phyloP scores from a whole-genome alignment of 1,140 invertebrate genomes.

The Sitophilus oryzae region DNA sequence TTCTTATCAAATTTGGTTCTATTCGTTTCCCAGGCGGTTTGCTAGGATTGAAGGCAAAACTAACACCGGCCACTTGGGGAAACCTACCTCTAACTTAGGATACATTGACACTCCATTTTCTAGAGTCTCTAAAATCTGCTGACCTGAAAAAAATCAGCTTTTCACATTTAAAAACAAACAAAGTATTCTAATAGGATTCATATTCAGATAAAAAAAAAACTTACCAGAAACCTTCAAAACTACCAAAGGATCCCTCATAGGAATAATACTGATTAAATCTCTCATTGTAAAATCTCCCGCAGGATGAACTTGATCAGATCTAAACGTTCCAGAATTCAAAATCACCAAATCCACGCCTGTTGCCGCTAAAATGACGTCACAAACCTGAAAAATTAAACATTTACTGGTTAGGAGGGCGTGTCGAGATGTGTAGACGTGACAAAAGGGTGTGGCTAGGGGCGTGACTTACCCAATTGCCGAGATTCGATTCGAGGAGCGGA shows the following conservation, averaged over 20 bases:
- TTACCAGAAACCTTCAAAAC: constrained; percentile 54
- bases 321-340: constrained; percentile 81
- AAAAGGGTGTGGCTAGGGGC: too few relatives aligned
- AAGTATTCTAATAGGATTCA: too few relatives aligned
- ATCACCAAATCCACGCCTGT: constrained; percentile 78
- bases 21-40: constrained; percentile 65
- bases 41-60: constrained; percentile 78
- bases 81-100: constrained; percentile 75
- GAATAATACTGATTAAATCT: constrained; percentile 76
- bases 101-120: constrained; percentile 73
- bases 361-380: constrained; percentile 77
- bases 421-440: too few relatives aligned
- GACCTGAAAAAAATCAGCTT: constrained; percentile 56
- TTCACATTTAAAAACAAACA: too few relatives aligned
- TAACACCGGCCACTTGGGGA: constrained; percentile 74
- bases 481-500: constrained; percentile 77
- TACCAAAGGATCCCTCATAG: constrained; percentile 77
- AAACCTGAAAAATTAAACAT: constrained; percentile 46
- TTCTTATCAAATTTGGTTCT: constrained; percentile 63
- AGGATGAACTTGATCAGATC: constrained; percentile 71
- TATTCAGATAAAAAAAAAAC: too few relatives aligned
- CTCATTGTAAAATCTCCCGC: constrained; percentile 76
- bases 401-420: too few relatives aligned
- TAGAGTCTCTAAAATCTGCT: constrained; percentile 63
- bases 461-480: constrained; percentile 73